Percentiles rank a stretch among this genome's conserved stretches.
Evolutionary conservation across 2,113 vertebrate genomes (phyloP).

Genomic region (Stictonetta naevosa): DNA sequence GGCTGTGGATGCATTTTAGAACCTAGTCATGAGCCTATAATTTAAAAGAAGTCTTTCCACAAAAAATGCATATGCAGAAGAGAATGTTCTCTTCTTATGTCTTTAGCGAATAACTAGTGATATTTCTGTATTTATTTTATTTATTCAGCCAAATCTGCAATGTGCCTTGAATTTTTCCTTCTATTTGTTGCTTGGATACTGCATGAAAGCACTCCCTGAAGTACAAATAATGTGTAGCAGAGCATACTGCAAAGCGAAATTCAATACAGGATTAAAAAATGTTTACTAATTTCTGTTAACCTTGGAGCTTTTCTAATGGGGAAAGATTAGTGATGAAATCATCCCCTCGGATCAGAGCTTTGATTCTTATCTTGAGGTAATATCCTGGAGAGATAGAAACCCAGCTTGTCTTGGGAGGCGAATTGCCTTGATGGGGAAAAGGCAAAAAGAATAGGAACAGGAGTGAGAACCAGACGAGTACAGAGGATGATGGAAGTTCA

Average conservation of each 20-base stretch:
- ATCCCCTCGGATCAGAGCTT: background rate
- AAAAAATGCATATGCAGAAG: background rate
- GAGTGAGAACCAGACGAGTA: background rate
- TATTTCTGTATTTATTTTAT: conserved; percentile 31
- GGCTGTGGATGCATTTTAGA: conserved; percentile 7
- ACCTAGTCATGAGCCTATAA: background rate
- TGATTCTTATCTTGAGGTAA: conserved; percentile 55
- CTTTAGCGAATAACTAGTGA: background rate
- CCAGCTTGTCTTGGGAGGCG: background rate
- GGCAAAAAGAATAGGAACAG: background rate
- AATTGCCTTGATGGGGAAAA: background rate
- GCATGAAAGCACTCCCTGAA: conserved; percentile 50
- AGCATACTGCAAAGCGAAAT: background rate
- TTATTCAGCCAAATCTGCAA: conserved; percentile 57
- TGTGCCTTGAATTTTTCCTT: conserved; percentile 31
- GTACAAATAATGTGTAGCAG: conserved; percentile 53
- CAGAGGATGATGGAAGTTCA: background rate
- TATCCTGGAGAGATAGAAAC: conserved; percentile 45
- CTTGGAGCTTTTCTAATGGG: conserved; percentile 36
- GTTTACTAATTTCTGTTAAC: conserved; percentile 55
- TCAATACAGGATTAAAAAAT: background rate
- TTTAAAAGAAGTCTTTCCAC: background rate
- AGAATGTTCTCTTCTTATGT: background rate
- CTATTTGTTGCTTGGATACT: conserved; percentile 64
- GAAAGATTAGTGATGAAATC: conserved; percentile 17